phyloP scores from a whole-genome alignment of 92 coral and sea anemone species.

The Porites cylindrica region DNA sequence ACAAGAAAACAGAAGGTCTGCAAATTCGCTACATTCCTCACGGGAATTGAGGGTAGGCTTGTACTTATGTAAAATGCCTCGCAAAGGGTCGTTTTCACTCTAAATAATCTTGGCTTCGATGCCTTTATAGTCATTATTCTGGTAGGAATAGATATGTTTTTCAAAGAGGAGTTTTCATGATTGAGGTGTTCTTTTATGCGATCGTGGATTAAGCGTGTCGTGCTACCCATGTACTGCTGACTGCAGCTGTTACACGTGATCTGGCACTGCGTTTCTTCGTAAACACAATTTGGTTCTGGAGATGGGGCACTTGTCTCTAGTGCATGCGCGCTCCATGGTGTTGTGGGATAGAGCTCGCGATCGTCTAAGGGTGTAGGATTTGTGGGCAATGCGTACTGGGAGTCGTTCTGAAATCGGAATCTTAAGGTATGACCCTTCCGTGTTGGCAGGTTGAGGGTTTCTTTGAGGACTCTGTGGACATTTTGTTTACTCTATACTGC shows the following conservation, averaged over 20 bases:
- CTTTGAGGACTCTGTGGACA: background rate
- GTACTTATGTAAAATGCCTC: background rate
- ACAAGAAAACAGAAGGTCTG: too few relatives aligned
- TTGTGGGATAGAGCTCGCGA: too few relatives aligned
- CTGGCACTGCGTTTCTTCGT: background rate
- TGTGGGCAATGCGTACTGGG: too few relatives aligned
- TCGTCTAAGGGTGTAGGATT: too few relatives aligned
- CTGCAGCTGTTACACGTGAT: background rate
- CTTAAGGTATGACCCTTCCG: background rate
- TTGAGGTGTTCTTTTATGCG: background rate
- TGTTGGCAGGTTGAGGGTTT: too few relatives aligned
- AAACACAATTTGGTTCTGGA: background rate
- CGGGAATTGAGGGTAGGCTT: too few relatives aligned
- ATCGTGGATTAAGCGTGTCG: background rate
- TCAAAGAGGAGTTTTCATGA: background rate
- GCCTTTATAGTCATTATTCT: background rate
- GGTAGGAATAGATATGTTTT: background rate
- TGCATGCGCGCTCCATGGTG: too few relatives aligned
- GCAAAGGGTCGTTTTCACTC: background rate
- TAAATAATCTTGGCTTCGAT: background rate
- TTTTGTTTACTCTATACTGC: background rate
- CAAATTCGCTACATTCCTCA: too few relatives aligned
- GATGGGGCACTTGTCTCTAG: too few relatives aligned
- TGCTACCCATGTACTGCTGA: background rate
- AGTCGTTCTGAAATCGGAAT: constrained; percentile 24